Evolutionary conservation across 2,888 invertebrate genomes (phyloP).

Genomic region (Ophion ventricosus): DNA sequence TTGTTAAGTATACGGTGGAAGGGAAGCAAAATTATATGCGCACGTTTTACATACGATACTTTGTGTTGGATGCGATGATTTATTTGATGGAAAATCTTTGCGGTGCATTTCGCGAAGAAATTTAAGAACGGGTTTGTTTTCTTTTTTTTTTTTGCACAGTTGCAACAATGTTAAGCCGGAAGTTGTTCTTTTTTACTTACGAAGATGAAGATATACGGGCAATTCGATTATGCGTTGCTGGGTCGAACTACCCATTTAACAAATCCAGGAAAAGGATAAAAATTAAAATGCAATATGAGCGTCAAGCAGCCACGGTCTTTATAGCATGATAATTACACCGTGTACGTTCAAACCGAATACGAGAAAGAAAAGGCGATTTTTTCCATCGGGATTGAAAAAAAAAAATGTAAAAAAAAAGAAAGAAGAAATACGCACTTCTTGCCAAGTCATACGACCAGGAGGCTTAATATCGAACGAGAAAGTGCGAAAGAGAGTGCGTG

Average conservation of each 20-base stretch:
- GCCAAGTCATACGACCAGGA: background rate
- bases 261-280: background rate
- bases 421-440: constrained; percentile 4
- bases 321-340: background rate
- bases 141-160: background rate
- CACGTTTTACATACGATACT: too few relatives aligned
- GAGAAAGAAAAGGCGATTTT: background rate
- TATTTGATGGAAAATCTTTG: background rate
- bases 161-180: background rate
- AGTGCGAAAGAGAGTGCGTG: constrained; percentile 16
- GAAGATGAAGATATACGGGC: background rate
- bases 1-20: background rate
- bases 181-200: background rate
- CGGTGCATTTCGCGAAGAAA: background rate
- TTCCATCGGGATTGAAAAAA: constrained; percentile 5
- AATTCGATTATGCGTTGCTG: background rate
- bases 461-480: constrained; percentile 19
- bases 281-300: background rate
- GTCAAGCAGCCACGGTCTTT: background rate
- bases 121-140: background rate
- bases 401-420: constrained; percentile 29
- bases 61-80: background rate
- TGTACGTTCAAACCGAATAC: background rate
- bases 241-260: background rate
- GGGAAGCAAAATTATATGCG: background rate